Base-by-base conservation (phyloP, 2,113 vertebrate genomes). In the Platanista minor region DNA sequence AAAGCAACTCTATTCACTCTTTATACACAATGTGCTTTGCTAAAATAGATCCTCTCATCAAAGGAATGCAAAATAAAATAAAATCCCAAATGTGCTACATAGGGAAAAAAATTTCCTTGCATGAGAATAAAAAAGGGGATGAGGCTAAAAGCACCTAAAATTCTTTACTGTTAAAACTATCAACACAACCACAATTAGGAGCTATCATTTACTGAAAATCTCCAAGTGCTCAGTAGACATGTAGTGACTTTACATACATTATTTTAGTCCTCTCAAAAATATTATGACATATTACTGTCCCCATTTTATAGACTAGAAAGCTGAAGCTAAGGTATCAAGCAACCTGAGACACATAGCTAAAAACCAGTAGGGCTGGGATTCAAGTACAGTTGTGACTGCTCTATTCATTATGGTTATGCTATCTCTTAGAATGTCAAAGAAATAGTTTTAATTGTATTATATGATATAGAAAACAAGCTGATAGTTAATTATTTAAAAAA, bases 1-100 rank as follows among this genome's bases (percentile, higher is more conserved):
- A 94, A 85, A 95, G 89, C 33, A 96, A 81, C 3, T 41, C 36
- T 71, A 69, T 20, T 97, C 14, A 97, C 25, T 96, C 69, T 80
- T 67, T 84, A 54, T 29, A 81, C 36, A 71, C 9, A 66, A 57
- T 7, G 33, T 91, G 27, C 23, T 31, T 96, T 75, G 59, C 36
- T 81, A 74, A 82, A 20, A 67, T 18, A 83, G 20, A 86, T 11
- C 5, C 10, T 74, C 25, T 90, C 27, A 69, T 39, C 66, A 72
- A 87, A 75, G 36, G 36, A 20, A 90, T 86, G 14, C 33, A 78
- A 90, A 74, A 46, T 52, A 78, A 96, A 95, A 87, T 89, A 77
- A 78, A 95, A 88, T 64, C 43, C 43, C 67, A 12, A 12, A 94
- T 43, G 14, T 86, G 18, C 23, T 49, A 39, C 39, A 71, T 36